A percentile compares a stretch with the other conserved stretches of the same genome.
Evolutionary conservation across 53 echinoderm and acorn worm species (phyloP).

Genomic region (Actinopyga echinites): DNA sequence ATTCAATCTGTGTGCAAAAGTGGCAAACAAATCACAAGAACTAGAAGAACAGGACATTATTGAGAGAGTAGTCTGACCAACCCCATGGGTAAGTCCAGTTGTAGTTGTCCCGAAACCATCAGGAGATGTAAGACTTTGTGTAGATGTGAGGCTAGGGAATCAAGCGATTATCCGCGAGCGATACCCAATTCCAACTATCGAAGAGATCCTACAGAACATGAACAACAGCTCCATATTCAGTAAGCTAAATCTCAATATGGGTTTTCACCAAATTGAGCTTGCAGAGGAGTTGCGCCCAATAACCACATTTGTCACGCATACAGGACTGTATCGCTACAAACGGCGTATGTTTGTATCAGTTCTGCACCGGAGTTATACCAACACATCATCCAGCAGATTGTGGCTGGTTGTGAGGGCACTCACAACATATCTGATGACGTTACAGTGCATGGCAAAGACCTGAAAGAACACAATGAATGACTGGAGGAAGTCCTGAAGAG

Average conservation of each 20-base stretch:
- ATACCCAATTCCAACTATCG: slow-evolving; percentile 68
- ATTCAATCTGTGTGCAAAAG: slow-evolving; percentile 41
- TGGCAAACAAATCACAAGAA: slow-evolving; percentile 34
- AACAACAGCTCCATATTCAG: slow-evolving; percentile 50
- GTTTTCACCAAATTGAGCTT: slow-evolving; percentile 65
- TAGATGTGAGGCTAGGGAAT: slow-evolving; percentile 67
- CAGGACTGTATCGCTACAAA: slow-evolving; percentile 43
- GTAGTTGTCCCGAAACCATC: no score
- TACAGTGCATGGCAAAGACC: slow-evolving; percentile 40
- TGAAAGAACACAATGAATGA: slow-evolving; percentile 52
- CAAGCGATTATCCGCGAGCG: slow-evolving; percentile 59
- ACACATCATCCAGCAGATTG: slow-evolving; percentile 35
- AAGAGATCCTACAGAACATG: slow-evolving; percentile 61
- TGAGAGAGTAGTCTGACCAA: no score
- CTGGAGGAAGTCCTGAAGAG: slow-evolving; percentile 30
- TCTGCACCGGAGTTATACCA: no score
- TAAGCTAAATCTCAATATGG: slow-evolving; percentile 67
- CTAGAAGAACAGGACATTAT: slow-evolving; percentile 20
- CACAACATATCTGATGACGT: slow-evolving; percentile 68
- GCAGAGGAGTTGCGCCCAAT: slow-evolving; percentile 43
- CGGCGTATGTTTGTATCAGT: slow-evolving; percentile 38
- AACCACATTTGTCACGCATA: slow-evolving; percentile 62
- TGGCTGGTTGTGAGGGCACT: slow-evolving; percentile 40
- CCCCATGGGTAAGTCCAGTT: no score
- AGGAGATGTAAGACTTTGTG: slow-evolving; percentile 55